phyloP scores from a whole-genome alignment of 2,797 vertebrate genomes.

The Pseudotriccus pelzelni region DNA sequence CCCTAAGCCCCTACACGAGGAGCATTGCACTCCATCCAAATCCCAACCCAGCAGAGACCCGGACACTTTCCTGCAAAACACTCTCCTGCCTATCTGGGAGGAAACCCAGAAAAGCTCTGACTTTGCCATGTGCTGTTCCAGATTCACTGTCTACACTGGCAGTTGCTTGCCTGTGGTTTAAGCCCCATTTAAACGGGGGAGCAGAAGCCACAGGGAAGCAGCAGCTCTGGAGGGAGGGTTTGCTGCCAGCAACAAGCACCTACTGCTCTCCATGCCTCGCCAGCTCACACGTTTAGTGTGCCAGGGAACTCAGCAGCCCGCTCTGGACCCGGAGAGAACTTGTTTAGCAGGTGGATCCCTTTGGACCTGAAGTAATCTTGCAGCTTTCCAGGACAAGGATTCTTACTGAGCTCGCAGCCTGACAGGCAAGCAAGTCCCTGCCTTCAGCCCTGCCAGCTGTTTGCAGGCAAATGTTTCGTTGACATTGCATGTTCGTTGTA shows the following conservation, averaged over 20 bases:
- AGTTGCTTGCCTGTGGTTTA: neutral
- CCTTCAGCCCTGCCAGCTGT: neutral
- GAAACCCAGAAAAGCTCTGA: neutral
- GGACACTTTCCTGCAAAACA: neutral
- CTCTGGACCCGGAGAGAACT: neutral
- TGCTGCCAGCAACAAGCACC: neutral
- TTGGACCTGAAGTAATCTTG: neutral
- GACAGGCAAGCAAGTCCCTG: neutral
- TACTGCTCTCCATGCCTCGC: fast-evolving
- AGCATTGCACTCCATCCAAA: neutral
- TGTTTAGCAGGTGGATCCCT: neutral
- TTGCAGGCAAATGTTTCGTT: neutral
- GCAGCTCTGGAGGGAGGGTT: neutral
- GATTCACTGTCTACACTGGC: neutral
- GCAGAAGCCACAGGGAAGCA: neutral
- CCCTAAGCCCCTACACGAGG: neutral
- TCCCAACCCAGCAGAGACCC: neutral
- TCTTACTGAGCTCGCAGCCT: neutral
- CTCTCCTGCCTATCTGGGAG: neutral
- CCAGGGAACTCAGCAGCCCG: neutral
- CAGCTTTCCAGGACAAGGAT: neutral
- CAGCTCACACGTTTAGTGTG: fast-evolving
- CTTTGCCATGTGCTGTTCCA: neutral
- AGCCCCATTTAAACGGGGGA: neutral
- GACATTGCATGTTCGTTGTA: neutral